phyloP scores from a whole-genome alignment of 2,888 invertebrate genomes.

The Lepidocyrtinus sp. region DNA sequence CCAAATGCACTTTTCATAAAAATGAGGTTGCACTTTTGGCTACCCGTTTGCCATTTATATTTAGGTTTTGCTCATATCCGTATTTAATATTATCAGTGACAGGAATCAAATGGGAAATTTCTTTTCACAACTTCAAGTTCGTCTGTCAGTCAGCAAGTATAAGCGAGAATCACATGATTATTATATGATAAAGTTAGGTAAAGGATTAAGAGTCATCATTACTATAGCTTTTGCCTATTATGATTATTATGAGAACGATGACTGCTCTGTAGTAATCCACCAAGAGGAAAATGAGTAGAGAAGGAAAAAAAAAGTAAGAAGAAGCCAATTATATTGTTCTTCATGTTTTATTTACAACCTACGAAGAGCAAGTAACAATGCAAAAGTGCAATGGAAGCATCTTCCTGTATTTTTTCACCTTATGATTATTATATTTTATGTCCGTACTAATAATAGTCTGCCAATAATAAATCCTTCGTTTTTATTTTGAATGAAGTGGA shows the following conservation, averaged over 20 bases:
- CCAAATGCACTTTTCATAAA: neutral
- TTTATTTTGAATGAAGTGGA: neutral
- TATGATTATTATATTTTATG: neutral
- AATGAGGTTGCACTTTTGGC: conserved; percentile 19
- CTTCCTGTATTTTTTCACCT: neutral
- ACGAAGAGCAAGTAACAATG: conserved; percentile 25
- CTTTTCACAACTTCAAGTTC: conserved; percentile 34
- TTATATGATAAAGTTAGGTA: conserved; percentile 15
- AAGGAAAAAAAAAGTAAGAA: conserved; percentile 8
- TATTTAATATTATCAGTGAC: conserved; percentile 56
- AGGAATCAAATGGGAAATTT: conserved; percentile 58
- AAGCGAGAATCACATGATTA: conserved; percentile 36
- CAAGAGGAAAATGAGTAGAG: neutral
- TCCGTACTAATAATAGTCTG: conserved; percentile 24
- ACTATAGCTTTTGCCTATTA: conserved; percentile 9
- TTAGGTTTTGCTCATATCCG: conserved; percentile 49
- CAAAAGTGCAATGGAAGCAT: neutral
- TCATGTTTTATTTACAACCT: conserved; percentile 35
- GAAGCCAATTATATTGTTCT: conserved; percentile 43
- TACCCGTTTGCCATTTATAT: conserved; percentile 19
- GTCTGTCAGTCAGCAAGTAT: conserved; percentile 37
- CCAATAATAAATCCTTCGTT: conserved; percentile 1
- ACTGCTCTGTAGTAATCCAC: neutral
- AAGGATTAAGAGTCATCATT: neutral
- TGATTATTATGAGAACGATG: conserved; percentile 31